Base-by-base conservation (phyloP, 2,797 vertebrate genomes). In the Hippocampus kuda region DNA sequence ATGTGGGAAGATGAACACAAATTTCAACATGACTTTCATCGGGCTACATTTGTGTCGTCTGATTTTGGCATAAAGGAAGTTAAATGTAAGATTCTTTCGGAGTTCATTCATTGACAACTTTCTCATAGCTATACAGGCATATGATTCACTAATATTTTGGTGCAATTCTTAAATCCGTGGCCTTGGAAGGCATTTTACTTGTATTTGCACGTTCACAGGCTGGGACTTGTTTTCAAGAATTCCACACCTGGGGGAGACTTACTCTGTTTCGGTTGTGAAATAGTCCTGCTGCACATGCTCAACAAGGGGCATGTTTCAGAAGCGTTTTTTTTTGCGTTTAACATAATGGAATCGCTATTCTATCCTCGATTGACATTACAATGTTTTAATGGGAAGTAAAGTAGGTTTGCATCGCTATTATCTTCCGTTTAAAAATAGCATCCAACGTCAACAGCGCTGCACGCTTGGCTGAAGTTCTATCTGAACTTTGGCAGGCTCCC, bases 381-480 rank as follows among this genome's bases (percentile, higher is more conserved):
- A 27, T 27, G 22, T 10, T 65, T 65, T 49, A 16, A 48, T 65
- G 15, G 18, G 44, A 15, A 48, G 24, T 15, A 48, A 48, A 48
- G 42, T 49, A 20, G 44, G 24, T 65, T 48, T 27, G 44, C 24
- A 49, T 65, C 3, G 24, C 63, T 65, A 27, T 65, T 27, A 24
- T 65, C 26, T 27, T 18, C 44, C 6, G 63, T 27, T 46, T 65
- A 65, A 48, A 65, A 65, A 65, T 65, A 65, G 44, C 63, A 65
- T 48, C 24, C 13, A 8, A 48, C 44, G 24, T 48, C 24, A 27
- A 65, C 44, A 30, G 44, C 48, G 63, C 63, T 46, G 16, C 24
- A 48, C 44, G 24, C 44, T 46, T 46, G 63, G 63, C 63, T 59
- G 34, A 75, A 56, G 26, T 48, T 65, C n/a, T 65, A 44, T 65